Base-by-base conservation (phyloP, 2,113 vertebrate species). In the Lepus americanus region DNA sequence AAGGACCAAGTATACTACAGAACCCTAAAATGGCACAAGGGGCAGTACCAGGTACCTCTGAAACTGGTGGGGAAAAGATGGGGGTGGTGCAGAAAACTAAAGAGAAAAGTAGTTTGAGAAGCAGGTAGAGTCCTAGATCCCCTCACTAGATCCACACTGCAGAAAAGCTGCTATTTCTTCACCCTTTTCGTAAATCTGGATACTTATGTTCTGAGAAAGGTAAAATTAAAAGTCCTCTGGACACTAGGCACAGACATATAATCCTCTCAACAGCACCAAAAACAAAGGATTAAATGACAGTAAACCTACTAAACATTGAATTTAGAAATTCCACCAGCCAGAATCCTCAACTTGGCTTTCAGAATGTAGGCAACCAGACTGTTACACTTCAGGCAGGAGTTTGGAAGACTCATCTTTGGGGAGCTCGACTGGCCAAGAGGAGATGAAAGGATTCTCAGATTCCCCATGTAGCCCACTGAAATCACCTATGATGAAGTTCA, bases 221-320 rank as follows among this genome's bases (percentile, higher is more conserved):
- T 33, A 87, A 92, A 95, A 77, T 44, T 44, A 83, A 94, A 93
- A 25, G 49, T 66, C 82, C 66, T 53, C 39, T 67, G 51, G 49
- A 84, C 69, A 61, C 51, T n/a, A 87, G 74, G 36, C 29, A 94
- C 19, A 94, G 33, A 44, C 44, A 44, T 6, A 44, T 44, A 44
- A 59, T 19, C 13, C 23, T 94, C 2, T 87, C 16, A 12, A 76
- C 27, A 83, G 8, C 53, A 83, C 20, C 31, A 44, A 70, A 96
- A 95, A 31, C 11, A 87, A 87, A 17, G 5, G 25, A 63, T 72
- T 85, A 77, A 92, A 73, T 87, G n/a, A 92, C 59, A 72, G 22
- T 36, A 92, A 94, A 64, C 69, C 82, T 3, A 88, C 63, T 86
- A 88, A 92, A 81, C 51, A 59, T 51, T 85, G 53, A 93, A 90